Conservation (phyloP, 1,140 invertebrate genomes). For the Plutomurus gul region DNA sequence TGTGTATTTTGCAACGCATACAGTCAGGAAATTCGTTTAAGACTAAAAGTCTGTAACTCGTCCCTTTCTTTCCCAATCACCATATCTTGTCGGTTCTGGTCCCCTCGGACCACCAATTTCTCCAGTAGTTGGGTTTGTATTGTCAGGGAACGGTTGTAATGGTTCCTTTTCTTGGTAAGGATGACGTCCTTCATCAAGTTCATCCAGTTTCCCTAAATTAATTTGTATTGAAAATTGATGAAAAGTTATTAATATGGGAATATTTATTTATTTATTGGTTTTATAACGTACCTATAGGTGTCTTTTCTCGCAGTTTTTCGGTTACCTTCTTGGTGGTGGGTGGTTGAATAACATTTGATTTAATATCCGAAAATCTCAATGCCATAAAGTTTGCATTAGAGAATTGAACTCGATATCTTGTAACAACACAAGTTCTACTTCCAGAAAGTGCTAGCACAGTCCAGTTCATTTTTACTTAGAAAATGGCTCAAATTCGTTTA, state of each 20-base stretch:
- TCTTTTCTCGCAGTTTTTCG: not conserved
- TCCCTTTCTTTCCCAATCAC: slow-evolving; percentile 99
- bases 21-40: not conserved
- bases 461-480: too few relatives aligned
- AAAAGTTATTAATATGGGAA: not conserved
- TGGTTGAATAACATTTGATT: not conserved
- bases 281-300: not conserved
- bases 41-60: slow-evolving; percentile 90
- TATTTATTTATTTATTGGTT: not conserved
- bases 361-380: not conserved
- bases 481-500: too few relatives aligned
- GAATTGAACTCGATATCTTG: too few relatives aligned
- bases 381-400: too few relatives aligned
- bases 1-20: not conserved
- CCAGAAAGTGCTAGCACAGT: not conserved
- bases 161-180: slow-evolving; percentile 84
- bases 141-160: slow-evolving; percentile 80
- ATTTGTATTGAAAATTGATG: not conserved
- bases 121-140: slow-evolving; percentile 88
- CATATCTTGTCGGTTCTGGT: slow-evolving; percentile 97
- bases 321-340: not conserved
- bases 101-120: slow-evolving; percentile 93
- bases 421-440: not conserved
- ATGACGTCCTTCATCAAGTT: slow-evolving; percentile 69
- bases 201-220: slow-evolving; percentile 67